phyloP scores from a whole-genome alignment of 1,140 invertebrate species.

The Drosophila mauritiana region DNA sequence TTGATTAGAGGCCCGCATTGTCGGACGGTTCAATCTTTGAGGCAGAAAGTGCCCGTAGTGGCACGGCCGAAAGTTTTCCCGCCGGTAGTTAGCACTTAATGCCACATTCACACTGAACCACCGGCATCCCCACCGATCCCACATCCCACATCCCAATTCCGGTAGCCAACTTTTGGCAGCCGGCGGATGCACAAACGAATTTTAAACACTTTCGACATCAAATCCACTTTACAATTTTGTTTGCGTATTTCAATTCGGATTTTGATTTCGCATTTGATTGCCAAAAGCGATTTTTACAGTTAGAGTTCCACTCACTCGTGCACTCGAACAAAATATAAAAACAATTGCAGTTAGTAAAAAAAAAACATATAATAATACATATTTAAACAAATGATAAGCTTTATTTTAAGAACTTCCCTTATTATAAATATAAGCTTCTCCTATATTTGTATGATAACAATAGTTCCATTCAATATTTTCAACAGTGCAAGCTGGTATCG shows the following conservation, averaged over 20 bases:
- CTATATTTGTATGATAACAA: too few relatives aligned
- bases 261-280: slow-evolving; percentile 79
- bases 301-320: neutral
- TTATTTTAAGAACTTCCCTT: too few relatives aligned
- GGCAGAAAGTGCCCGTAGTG: slow-evolving; percentile 6
- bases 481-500: neutral
- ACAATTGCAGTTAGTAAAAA: neutral
- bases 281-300: slow-evolving; percentile 66
- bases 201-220: slow-evolving; percentile 69
- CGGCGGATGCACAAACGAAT: slow-evolving; percentile 43
- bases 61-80: slow-evolving; percentile 43
- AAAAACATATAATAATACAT: too few relatives aligned
- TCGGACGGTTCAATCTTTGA: slow-evolving; percentile 4
- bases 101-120: slow-evolving; percentile 26
- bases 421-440: too few relatives aligned
- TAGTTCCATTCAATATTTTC: neutral
- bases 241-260: slow-evolving; percentile 78
- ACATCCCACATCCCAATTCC: neutral
- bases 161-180: slow-evolving; percentile 9
- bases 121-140: slow-evolving; percentile 6
- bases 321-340: neutral
- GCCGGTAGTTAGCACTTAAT: slow-evolving; percentile 68
- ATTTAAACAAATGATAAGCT: neutral
- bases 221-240: slow-evolving; percentile 78
- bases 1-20: slow-evolving; percentile 58